Evolutionary conservation across 2,113 vertebrate species (phyloP).

Genomic region (Sapajus apella): DNA sequence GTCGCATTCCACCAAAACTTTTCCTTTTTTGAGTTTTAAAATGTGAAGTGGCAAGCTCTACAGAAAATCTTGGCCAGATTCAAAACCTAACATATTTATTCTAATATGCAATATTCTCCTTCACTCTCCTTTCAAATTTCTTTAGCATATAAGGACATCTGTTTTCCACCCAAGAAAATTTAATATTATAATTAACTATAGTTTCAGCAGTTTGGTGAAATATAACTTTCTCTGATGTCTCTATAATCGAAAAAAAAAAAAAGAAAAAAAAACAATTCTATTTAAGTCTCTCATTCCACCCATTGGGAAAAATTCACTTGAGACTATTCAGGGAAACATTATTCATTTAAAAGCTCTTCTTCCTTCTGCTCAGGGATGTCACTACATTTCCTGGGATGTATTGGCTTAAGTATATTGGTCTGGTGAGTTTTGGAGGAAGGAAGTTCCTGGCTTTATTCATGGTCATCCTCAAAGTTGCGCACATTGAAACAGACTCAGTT

Average conservation of each 20-base stretch:
- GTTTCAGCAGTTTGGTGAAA: not conserved
- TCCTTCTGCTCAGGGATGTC: not conserved
- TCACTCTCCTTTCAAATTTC: not conserved
- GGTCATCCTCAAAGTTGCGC: not conserved
- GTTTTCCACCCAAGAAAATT: not conserved
- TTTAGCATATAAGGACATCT: not conserved
- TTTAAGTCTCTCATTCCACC: slow-evolving; percentile 36
- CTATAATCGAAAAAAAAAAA: not conserved
- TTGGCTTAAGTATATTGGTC: not conserved
- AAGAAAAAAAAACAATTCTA: not conserved
- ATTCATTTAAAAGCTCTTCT: not conserved
- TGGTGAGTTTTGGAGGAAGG: not conserved
- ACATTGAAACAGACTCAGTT: not conserved
- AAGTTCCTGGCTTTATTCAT: not conserved
- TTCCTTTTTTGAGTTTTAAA: not conserved
- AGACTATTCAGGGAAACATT: not conserved
- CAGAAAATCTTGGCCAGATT: not conserved
- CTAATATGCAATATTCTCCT: not conserved
- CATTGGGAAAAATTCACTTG: not conserved
- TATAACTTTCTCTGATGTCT: not conserved
- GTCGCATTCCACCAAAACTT: not conserved
- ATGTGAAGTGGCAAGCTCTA: not conserved
- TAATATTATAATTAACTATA: not conserved
- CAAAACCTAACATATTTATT: not conserved
- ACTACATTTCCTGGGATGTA: not conserved